Percentiles rank a stretch among this genome's conserved stretches.
Evolutionary conservation across 2,888 invertebrate species (phyloP).

Genomic region (Acanthosepion esculentum): DNA sequence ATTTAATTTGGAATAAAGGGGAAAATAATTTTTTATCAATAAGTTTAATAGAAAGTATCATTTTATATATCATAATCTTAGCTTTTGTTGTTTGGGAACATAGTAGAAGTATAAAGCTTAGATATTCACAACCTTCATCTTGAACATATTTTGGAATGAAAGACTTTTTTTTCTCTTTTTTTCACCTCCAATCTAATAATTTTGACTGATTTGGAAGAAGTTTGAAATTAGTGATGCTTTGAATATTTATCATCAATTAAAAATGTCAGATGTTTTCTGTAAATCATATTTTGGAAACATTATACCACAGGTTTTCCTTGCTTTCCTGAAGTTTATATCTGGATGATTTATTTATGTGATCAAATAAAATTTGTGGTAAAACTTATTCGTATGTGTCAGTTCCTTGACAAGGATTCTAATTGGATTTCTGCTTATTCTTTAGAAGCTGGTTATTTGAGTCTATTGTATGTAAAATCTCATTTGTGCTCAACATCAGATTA

Average conservation of each 20-base stretch:
- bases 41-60: too few species aligned
- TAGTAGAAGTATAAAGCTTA: too few species aligned
- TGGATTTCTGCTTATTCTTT: neutral
- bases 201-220: neutral
- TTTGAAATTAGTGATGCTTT: neutral
- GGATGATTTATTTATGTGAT: neutral
- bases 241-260: neutral
- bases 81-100: too few species aligned
- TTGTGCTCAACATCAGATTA: neutral
- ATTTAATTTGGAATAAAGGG: too few species aligned
- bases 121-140: neutral
- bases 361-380: neutral
- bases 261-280: neutral
- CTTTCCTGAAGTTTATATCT: neutral
- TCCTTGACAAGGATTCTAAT: neutral
- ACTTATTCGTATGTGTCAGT: neutral
- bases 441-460: neutral
- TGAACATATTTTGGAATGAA: neutral
- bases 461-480: conserved; percentile 1
- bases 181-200: neutral
- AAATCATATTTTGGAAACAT: neutral
- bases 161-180: neutral
- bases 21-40: too few species aligned
- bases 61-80: too few species aligned
- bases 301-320: neutral